These are phyloP conservation scores for Phenganax stokvisi DNA, from an alignment of 92 coral and sea anemone species.

Conservation along the genomic window DNA sequence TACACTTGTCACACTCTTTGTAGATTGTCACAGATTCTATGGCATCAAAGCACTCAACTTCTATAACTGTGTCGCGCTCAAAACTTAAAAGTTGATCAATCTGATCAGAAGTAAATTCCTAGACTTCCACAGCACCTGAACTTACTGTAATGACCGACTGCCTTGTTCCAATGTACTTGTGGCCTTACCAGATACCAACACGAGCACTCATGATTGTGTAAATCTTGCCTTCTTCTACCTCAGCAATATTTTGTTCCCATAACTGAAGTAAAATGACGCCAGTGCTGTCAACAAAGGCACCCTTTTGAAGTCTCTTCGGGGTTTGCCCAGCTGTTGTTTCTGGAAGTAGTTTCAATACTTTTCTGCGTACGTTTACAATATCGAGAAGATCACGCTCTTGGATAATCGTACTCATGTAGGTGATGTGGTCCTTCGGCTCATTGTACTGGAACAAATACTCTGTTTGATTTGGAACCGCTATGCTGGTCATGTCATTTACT, in stretches of 20 bases:
- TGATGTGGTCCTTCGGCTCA: background rate
- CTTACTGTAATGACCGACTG: background rate
- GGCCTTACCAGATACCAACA: constrained; percentile 25
- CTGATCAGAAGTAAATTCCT: background rate
- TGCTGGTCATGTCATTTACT: too few relatives aligned
- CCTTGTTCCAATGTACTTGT: constrained; percentile 29
- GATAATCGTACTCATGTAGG: background rate
- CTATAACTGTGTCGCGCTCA: background rate
- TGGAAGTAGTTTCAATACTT: background rate
- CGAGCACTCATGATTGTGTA: constrained; percentile 4
- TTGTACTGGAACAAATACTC: background rate
- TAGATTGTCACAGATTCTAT: constrained; percentile 3
- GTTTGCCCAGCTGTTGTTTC: background rate
- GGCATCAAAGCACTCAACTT: background rate
- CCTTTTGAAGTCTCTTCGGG: constrained; percentile 8
- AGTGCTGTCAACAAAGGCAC: constrained; percentile 4
- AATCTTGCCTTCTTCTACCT: constrained; percentile 19
- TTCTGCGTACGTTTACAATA: constrained; percentile 3
- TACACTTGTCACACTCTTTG: constrained; percentile 3
- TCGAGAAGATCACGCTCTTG: constrained; percentile 5
- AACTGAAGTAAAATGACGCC: background rate
- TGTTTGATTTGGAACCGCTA: too few relatives aligned
- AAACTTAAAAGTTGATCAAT: background rate
- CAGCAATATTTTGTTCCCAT: constrained; percentile 25
- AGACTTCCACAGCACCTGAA: background rate